These are phyloP conservation scores for Bombus polaris DNA, from an alignment of 1,140 invertebrate species.

Conservation along the genomic window DNA sequence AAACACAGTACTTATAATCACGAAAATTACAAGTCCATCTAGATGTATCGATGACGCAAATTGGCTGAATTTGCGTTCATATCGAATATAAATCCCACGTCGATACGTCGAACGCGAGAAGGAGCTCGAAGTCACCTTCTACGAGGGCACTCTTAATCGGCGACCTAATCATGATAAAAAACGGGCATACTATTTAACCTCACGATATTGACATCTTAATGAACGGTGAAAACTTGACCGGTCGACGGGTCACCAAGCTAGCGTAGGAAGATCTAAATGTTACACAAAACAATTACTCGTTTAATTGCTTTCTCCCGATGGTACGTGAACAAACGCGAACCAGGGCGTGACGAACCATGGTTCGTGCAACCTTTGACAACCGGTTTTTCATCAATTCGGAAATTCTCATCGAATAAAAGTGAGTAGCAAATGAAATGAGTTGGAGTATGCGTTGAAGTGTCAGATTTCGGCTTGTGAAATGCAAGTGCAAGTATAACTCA, in stretches of 20 bases:
- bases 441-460: neutral
- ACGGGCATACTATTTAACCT: constrained; percentile 76
- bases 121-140: neutral
- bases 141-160: constrained; percentile 33
- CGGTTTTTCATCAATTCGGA: neutral
- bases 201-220: constrained; percentile 78
- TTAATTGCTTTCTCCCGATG: constrained; percentile 73
- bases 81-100: neutral
- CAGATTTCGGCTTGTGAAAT: neutral
- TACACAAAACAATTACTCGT: constrained; percentile 75
- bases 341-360: neutral
- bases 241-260: constrained; percentile 31
- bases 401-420: neutral
- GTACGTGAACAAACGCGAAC: neutral
- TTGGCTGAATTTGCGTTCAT: neutral
- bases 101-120: neutral
- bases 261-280: constrained; percentile 71
- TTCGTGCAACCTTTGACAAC: neutral
- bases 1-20: neutral
- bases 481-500: no score
- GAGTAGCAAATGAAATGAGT: no score
- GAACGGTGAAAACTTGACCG: constrained; percentile 68
- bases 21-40: neutral
- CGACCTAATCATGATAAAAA: constrained; percentile 66
- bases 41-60: neutral